These are phyloP conservation scores for Alligator sinensis DNA, from an alignment of 2,113 vertebrate genomes.

Conservation along the genomic window DNA sequence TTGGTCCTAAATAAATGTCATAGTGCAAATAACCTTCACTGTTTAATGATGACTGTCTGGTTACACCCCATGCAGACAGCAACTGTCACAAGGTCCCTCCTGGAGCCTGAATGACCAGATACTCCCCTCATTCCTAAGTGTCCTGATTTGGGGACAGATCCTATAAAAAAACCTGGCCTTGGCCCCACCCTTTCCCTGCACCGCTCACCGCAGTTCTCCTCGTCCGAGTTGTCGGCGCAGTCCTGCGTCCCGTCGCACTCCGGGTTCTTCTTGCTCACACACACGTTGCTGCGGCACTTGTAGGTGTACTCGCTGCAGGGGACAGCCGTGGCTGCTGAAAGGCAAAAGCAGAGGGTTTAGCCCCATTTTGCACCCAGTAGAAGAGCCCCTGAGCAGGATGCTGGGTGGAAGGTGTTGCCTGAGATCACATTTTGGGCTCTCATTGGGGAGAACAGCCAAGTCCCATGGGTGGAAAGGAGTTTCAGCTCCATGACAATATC, in stretches of 20 bases:
- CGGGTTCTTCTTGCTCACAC: slow-evolving; percentile 88
- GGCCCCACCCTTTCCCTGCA: neutral
- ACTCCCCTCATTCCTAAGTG: rapidly evolving
- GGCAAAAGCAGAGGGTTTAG: neutral
- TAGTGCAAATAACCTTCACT: rapidly evolving
- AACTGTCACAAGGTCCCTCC: rapidly evolving
- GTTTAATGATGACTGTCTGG: rapidly evolving
- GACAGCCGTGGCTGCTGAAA: neutral
- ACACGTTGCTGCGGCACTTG: slow-evolving; percentile 81
- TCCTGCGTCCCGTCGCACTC: slow-evolving; percentile 86
- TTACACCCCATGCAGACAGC: neutral
- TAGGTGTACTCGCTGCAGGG: slow-evolving; percentile 83
- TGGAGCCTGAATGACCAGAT: neutral
- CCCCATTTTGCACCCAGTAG: rapidly evolving
- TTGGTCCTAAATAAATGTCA: neutral
- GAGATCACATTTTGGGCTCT: neutral
- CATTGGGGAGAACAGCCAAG: neutral
- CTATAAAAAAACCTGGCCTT: neutral
- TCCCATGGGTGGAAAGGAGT: neutral
- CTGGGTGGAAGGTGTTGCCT: neutral
- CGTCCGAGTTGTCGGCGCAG: slow-evolving; percentile 88
- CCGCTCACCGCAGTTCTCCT: slow-evolving; percentile 86
- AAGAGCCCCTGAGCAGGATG: neutral
- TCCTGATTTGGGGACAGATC: neutral
- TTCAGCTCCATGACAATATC: neutral